Evolutionary conservation across 2,797 vertebrate genomes (phyloP), one percentile per base, ranked within the genome.

Genomic region (Trachops cirrhosus): DNA sequence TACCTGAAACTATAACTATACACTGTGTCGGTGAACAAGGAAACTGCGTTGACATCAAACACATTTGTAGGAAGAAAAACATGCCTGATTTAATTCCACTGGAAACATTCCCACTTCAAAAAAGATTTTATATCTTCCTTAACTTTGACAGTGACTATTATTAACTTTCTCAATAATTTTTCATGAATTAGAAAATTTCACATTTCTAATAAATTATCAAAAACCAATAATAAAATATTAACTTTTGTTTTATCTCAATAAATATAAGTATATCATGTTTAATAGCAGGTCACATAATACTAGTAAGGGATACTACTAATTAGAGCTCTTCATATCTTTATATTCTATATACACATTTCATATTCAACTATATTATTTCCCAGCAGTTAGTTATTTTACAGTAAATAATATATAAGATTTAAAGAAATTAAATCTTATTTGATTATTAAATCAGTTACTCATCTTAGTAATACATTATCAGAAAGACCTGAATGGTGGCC

Each of bases 141-240:
- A 85, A 41, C 62, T 92, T 85, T 50, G 77, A 97, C 32, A 89
- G 44, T 26, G 5, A 89, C 93, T 86, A 75, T n/a, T 93, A 77
- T 82, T 44, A 96, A 93, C 86, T 92, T 95, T 78, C 14, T 62
- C 37, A 22, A 79, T 89, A 89, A 80, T 96, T 97, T 80, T 86
- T 90, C 88, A 87, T 93, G 48, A 77, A 70, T 67, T 92, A 54
- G 10, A 54, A 92, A 88, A 88, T 75, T 52, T 91, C 75, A 64
- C 7, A 48, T 79, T 83, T 77, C 80, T 68, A 50, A 82, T 78
- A 15, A 67, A 46, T 34, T 86, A 37, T n/a, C 67, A 86, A 83
- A 95, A 10, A 59, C 3, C 15, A 37, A 68, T 46, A n/a, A 68
- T 46, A 97, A 85, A 95, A 21, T n/a, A 73, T 37, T 21, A 70